Percentiles rank a stretch among this genome's conserved stretches.
Conservation (phyloP, 2,888 invertebrate genomes). For the Apantesis nais region DNA sequence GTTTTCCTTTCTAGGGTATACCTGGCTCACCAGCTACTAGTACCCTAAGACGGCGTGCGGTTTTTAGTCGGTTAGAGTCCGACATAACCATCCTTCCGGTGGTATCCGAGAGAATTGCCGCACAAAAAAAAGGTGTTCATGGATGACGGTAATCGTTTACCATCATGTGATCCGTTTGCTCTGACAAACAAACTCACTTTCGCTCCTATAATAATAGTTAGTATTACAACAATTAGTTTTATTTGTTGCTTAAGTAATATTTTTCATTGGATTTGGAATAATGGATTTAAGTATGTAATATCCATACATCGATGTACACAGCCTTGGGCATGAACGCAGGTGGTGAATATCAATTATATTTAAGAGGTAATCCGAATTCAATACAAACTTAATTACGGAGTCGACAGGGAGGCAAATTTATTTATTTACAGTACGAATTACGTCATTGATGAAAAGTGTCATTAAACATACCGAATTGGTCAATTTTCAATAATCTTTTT, state of each 20-base stretch:
- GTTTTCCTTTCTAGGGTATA: too few relatives aligned
- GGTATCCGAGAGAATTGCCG: too few relatives aligned
- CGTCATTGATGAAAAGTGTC: not conserved
- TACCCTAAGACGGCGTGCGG: too few relatives aligned
- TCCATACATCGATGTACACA: not conserved
- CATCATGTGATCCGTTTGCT: not conserved
- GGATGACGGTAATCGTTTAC: too few relatives aligned
- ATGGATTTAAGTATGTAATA: not conserved
- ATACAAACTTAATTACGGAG: not conserved
- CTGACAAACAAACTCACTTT: not conserved
- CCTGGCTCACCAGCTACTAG: too few relatives aligned
- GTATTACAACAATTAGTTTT: not conserved
- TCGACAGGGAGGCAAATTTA: not conserved
- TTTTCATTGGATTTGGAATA: not conserved
- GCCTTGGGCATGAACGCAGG: not conserved
- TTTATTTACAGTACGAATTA: not conserved
- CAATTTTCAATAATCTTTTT: not conserved
- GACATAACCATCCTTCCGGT: too few relatives aligned
- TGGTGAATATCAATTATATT: not conserved
- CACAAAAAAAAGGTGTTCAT: too few relatives aligned
- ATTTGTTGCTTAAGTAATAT: not conserved
- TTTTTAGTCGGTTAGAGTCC: too few relatives aligned
- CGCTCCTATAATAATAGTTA: not conserved
- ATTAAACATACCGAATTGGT: not conserved
- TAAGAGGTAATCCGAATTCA: not conserved